phyloP scores from a whole-genome alignment of 2,797 vertebrate species.

The Brachymystax lenok region DNA sequence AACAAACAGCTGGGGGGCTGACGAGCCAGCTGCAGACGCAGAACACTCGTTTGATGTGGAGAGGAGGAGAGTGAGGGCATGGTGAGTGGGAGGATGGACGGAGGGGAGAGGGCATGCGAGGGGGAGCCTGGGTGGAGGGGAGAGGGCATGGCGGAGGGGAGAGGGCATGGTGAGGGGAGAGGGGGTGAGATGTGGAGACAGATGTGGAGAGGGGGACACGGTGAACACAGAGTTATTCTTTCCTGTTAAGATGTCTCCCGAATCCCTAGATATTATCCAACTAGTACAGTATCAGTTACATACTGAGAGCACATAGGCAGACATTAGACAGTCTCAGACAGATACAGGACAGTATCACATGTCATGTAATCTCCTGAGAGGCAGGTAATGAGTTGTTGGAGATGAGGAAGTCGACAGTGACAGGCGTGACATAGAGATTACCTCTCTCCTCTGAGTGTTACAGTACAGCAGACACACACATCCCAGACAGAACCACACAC shows the following conservation, averaged over 20 bases:
- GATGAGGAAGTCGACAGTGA: background rate
- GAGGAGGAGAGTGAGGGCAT: background rate
- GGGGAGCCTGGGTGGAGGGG: too few species aligned
- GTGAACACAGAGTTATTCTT: too few species aligned
- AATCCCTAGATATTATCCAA: too few species aligned
- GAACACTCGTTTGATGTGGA: background rate
- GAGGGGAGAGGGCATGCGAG: too few species aligned
- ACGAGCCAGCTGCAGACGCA: slow-evolving; percentile 1
- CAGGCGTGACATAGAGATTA: slow-evolving; percentile 14
- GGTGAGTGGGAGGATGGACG: too few species aligned
- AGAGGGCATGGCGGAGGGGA: too few species aligned
- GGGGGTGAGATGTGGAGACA: too few species aligned
- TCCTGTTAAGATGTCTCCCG: too few species aligned
- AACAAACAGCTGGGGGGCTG: slow-evolving; percentile 12
- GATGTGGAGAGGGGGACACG: too few species aligned
- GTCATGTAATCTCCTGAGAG: slow-evolving; percentile 24
- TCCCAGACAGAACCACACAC: background rate
- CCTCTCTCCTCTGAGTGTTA: background rate
- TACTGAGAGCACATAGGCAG: background rate
- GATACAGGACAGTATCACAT: slow-evolving; percentile 8
- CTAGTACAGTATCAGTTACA: too few species aligned
- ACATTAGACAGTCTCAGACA: background rate
- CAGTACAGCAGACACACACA: background rate
- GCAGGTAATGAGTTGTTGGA: slow-evolving; percentile 29
- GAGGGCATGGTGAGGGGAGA: too few species aligned